Evolutionary conservation across 2,888 invertebrate genomes (phyloP).

Genomic region (Drosophila barbarae): DNA sequence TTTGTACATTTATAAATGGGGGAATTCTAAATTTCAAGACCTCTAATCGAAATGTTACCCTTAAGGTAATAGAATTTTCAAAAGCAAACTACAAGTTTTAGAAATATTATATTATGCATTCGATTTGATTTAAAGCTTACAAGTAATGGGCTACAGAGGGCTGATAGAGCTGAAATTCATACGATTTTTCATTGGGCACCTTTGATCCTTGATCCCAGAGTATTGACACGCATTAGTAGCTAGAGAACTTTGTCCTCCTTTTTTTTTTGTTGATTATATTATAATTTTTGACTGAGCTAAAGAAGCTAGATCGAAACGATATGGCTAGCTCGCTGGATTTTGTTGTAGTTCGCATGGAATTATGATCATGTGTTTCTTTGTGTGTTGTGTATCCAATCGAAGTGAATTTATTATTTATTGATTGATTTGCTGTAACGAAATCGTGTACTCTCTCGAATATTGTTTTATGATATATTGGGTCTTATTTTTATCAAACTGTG

Average conservation of each 20-base stretch:
- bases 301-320: not conserved
- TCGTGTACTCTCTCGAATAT: slow-evolving; percentile 2
- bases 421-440: slow-evolving; percentile 6
- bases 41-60: not conserved
- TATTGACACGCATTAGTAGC: slow-evolving; percentile 17
- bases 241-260: slow-evolving; percentile 5
- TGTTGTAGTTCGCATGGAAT: slow-evolving; percentile 18
- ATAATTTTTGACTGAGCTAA: slow-evolving; percentile 1
- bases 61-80: not conserved
- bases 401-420: slow-evolving; percentile 18
- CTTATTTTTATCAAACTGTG: not conserved
- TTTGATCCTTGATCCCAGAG: not conserved
- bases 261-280: slow-evolving; percentile 16
- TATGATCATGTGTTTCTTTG: slow-evolving; percentile 10
- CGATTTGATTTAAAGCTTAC: not conserved
- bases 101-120: not conserved
- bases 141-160: not conserved
- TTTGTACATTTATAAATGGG: not conserved
- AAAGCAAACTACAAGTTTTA: not conserved
- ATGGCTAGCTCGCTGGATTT: slow-evolving; percentile 6
- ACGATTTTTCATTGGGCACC: not conserved
- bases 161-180: not conserved
- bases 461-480: slow-evolving; percentile 11
- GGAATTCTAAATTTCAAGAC: not conserved
- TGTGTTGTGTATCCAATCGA: slow-evolving; percentile 11